These are phyloP conservation scores for Cantharis rustica DNA, from an alignment of 2,888 invertebrate genomes.

Conservation along the genomic window DNA sequence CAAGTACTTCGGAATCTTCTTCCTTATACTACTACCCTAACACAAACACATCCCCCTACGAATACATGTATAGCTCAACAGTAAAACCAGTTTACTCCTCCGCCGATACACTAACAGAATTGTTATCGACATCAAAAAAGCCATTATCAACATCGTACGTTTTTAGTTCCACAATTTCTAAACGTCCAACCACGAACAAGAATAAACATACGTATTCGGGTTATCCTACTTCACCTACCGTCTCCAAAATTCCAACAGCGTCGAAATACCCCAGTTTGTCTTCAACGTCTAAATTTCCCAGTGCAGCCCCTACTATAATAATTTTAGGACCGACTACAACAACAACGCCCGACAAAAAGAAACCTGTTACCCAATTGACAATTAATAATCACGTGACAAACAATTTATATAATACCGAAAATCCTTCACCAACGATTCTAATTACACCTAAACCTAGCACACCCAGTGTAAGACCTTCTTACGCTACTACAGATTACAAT, in stretches of 20 bases:
- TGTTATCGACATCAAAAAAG: constrained; percentile 43
- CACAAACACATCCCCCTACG: constrained; percentile 35
- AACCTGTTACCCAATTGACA: constrained; percentile 61
- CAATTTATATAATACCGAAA: constrained; percentile 58
- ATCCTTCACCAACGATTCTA: constrained; percentile 66
- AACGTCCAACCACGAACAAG: constrained; percentile 37
- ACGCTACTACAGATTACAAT: constrained; percentile 39
- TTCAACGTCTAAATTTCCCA: constrained; percentile 44
- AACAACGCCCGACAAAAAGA: constrained; percentile 43
- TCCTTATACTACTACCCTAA: constrained; percentile 13
- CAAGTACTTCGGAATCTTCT: neutral
- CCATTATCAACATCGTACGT: constrained; percentile 57
- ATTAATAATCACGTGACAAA: constrained; percentile 67
- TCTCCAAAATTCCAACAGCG: neutral
- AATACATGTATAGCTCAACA: constrained; percentile 36
- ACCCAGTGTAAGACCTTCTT: constrained; percentile 42
- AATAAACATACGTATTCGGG: constrained; percentile 43
- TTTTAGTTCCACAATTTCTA: constrained; percentile 45
- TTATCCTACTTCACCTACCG: neutral
- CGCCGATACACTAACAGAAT: constrained; percentile 43
- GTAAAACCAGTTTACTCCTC: constrained; percentile 48
- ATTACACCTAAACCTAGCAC: constrained; percentile 71
- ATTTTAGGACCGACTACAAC: constrained; percentile 58
- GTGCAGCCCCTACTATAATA: constrained; percentile 64
- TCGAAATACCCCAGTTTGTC: constrained; percentile 28